These are phyloP conservation scores for Ichneumoninae sp. DNA, from an alignment of 2,888 invertebrate genomes.

Conservation along the genomic window DNA sequence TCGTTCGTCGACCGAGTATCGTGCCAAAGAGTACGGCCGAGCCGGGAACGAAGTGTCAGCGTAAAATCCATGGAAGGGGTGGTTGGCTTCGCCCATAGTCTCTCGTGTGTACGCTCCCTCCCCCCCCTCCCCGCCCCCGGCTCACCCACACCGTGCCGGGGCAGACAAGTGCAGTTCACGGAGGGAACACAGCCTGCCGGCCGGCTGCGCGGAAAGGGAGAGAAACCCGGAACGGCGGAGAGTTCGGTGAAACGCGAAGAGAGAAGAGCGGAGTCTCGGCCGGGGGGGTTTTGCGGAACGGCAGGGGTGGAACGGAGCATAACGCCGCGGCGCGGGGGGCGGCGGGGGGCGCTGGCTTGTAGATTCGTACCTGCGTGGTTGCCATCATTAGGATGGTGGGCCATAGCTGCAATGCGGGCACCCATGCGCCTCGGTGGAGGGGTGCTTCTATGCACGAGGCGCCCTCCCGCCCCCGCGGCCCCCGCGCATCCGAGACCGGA, in stretches of 20 bases:
- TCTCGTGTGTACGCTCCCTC: not conserved
- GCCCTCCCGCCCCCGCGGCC: slow-evolving; percentile 51
- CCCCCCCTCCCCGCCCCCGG: too few relatives aligned
- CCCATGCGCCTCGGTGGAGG: slow-evolving; percentile 76
- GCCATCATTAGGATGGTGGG: slow-evolving; percentile 83
- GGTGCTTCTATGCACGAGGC: slow-evolving; percentile 57
- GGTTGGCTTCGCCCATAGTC: slow-evolving; percentile 49
- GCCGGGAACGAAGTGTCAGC: slow-evolving; percentile 75
- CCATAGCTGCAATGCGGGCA: slow-evolving; percentile 83
- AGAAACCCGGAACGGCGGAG: slow-evolving; percentile 14
- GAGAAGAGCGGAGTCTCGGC: slow-evolving; percentile 33
- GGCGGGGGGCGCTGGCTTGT: slow-evolving; percentile 57
- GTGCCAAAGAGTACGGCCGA: slow-evolving; percentile 65
- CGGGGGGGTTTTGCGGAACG: slow-evolving; percentile 59
- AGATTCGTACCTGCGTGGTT: slow-evolving; percentile 81
- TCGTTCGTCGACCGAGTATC: slow-evolving; percentile 59
- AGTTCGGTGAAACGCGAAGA: slow-evolving; percentile 42
- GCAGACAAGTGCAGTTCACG: slow-evolving; percentile 41
- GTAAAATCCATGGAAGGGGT: slow-evolving; percentile 71
- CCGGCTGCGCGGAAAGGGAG: slow-evolving; percentile 11
- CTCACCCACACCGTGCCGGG: slow-evolving; percentile 1
- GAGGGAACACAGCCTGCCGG: slow-evolving; percentile 44
- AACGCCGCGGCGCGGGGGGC: slow-evolving; percentile 37
- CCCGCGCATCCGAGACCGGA: slow-evolving; percentile 59
- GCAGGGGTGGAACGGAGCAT: slow-evolving; percentile 41